These are phyloP conservation scores for Cherax destructor DNA, from an alignment of 1,140 invertebrate species.

Conservation along the genomic window DNA sequence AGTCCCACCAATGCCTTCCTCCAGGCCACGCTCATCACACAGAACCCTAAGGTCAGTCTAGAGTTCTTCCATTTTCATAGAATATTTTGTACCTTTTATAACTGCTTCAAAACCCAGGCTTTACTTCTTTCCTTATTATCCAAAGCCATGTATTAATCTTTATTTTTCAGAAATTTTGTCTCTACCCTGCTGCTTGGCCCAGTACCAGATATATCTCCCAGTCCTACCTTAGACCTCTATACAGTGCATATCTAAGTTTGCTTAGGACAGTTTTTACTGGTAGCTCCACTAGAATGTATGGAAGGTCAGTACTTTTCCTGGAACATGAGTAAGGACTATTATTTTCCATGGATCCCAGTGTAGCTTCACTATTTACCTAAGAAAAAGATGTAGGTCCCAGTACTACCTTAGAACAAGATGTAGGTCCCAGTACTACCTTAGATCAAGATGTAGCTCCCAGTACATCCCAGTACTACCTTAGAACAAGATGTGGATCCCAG, in stretches of 20 bases:
- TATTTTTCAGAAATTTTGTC: too few relatives aligned
- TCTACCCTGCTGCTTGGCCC: neutral
- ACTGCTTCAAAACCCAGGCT: too few relatives aligned
- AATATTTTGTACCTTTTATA: too few relatives aligned
- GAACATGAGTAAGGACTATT: too few relatives aligned
- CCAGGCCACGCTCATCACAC: conserved; percentile 83
- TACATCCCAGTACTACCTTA: neutral
- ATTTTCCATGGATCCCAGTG: neutral
- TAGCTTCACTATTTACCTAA: neutral
- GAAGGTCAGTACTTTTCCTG: too few relatives aligned
- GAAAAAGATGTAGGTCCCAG: neutral
- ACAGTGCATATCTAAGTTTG: too few relatives aligned
- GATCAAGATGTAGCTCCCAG: neutral
- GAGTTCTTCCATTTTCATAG: neutral
- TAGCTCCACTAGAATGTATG: too few relatives aligned
- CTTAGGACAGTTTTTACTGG: too few relatives aligned
- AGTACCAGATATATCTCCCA: neutral
- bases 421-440: neutral
- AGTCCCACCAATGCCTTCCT: conserved; percentile 85
- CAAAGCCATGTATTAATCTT: too few relatives aligned
- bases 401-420: neutral
- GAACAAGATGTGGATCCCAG: too few relatives aligned
- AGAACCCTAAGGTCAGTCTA: conserved; percentile 78
- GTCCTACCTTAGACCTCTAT: neutral
- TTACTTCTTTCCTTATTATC: neutral